phyloP scores from a whole-genome alignment of 2,113 vertebrate species.

The Eolophus roseicapilla region DNA sequence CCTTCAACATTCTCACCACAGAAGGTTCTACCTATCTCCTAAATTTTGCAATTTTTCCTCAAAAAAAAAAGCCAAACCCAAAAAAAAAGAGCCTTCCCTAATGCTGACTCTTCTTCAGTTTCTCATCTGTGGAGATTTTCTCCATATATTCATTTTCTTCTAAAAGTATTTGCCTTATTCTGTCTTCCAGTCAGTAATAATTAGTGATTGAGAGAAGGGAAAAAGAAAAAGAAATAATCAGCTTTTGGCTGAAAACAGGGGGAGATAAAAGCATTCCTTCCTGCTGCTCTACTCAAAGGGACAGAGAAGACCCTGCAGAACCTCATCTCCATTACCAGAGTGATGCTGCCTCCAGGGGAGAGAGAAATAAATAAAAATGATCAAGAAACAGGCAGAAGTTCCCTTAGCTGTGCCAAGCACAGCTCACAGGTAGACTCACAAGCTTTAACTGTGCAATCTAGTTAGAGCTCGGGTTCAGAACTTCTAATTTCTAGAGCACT shows the following conservation, averaged over 20 bases:
- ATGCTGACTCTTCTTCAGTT: background rate
- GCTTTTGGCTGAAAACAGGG: background rate
- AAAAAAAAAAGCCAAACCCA: no score
- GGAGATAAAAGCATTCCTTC: background rate
- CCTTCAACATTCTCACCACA: background rate
- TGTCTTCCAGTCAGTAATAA: background rate
- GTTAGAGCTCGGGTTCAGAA: background rate
- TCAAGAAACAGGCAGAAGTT: background rate
- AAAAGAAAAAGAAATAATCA: no score
- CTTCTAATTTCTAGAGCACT: background rate
- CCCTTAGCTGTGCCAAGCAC: background rate
- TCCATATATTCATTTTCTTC: background rate
- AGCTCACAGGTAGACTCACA: background rate
- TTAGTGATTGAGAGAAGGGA: background rate
- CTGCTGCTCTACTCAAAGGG: background rate
- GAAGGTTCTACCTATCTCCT: background rate
- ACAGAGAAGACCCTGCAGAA: background rate
- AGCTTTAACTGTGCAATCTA: background rate
- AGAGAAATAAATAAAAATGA: background rate
- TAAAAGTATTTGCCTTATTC: background rate
- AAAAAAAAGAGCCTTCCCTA: background rate
- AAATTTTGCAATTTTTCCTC: background rate
- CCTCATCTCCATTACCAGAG: background rate
- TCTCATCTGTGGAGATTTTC: background rate
- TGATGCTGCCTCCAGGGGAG: background rate